Conservation (phyloP, 2,888 invertebrate species). For the Metellina segmentata region DNA sequence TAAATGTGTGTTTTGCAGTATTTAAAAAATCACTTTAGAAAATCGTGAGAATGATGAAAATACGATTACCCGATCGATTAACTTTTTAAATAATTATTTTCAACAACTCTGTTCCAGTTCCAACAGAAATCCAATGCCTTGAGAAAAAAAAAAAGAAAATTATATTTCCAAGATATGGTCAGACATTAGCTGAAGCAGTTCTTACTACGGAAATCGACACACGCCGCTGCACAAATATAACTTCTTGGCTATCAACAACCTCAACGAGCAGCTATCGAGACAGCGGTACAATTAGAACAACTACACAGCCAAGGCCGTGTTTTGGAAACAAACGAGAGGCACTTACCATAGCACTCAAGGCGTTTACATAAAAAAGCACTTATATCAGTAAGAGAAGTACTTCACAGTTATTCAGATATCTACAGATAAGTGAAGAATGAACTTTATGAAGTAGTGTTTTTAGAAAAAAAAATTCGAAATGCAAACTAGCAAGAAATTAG, state of each 20-base stretch:
- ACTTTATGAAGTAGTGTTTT: background rate
- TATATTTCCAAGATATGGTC: background rate
- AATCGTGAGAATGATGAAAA: too few species aligned
- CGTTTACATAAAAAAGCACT: constrained; percentile 23
- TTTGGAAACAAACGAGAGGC: constrained; percentile 37
- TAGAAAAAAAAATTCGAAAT: too few species aligned
- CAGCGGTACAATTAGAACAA: constrained; percentile 8
- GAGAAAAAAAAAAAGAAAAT: background rate
- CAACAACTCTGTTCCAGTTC: background rate
- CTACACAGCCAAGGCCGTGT: constrained; percentile 41
- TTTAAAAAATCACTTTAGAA: too few species aligned
- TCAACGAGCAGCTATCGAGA: constrained; percentile 12
- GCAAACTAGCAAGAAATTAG: too few species aligned
- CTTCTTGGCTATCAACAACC: constrained; percentile 4
- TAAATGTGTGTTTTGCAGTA: too few species aligned
- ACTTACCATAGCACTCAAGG: background rate
- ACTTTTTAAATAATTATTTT: background rate
- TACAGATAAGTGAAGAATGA: background rate
- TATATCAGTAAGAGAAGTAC: constrained; percentile 20
- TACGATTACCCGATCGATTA: too few species aligned
- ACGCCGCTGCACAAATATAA: background rate
- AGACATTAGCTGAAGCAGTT: background rate
- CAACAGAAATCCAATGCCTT: background rate
- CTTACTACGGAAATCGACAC: background rate
- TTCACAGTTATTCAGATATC: constrained; percentile 35